Conservation (phyloP, 2,888 invertebrate species). For the Litoditis marina region DNA sequence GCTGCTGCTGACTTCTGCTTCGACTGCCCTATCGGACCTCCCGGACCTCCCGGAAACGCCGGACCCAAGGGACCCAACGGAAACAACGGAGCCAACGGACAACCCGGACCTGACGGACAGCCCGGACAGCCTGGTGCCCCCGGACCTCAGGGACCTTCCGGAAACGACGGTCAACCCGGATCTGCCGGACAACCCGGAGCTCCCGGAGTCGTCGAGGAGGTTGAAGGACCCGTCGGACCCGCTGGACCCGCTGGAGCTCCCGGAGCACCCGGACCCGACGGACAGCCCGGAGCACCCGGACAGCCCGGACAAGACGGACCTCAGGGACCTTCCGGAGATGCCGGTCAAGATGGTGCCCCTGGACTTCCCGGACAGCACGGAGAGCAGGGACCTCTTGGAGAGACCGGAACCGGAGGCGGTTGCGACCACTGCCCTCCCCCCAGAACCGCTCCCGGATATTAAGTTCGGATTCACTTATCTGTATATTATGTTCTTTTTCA, state of each 20-base stretch:
- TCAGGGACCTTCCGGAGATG: slow-evolving; percentile 49
- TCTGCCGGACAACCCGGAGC: slow-evolving; percentile 40
- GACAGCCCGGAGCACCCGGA: slow-evolving; percentile 43
- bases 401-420: slow-evolving; percentile 50
- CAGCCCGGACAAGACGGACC: slow-evolving; percentile 46
- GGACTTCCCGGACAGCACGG: slow-evolving; percentile 67
- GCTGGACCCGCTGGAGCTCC: slow-evolving; percentile 43
- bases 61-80: slow-evolving; percentile 44
- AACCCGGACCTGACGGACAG: slow-evolving; percentile 29
- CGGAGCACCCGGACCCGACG: slow-evolving; percentile 45
- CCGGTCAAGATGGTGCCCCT: slow-evolving; percentile 40
- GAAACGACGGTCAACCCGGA: slow-evolving; percentile 45
- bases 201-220: slow-evolving; percentile 42
- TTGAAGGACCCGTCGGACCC: slow-evolving; percentile 37
- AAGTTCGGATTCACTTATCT: slow-evolving; percentile 24
- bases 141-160: slow-evolving; percentile 42
- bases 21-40: slow-evolving; percentile 51
- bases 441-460: slow-evolving; percentile 48
- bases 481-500: slow-evolving; percentile 2
- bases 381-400: slow-evolving; percentile 64
- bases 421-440: slow-evolving; percentile 48
- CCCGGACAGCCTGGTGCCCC: slow-evolving; percentile 42
- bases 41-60: slow-evolving; percentile 46
- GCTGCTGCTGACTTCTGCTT: slow-evolving; percentile 49
- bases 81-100: slow-evolving; percentile 21